A percentile compares a stretch with the other conserved stretches of the same genome.
Conservation (phyloP, 2,888 invertebrate species). For the Campoplex nolae region DNA sequence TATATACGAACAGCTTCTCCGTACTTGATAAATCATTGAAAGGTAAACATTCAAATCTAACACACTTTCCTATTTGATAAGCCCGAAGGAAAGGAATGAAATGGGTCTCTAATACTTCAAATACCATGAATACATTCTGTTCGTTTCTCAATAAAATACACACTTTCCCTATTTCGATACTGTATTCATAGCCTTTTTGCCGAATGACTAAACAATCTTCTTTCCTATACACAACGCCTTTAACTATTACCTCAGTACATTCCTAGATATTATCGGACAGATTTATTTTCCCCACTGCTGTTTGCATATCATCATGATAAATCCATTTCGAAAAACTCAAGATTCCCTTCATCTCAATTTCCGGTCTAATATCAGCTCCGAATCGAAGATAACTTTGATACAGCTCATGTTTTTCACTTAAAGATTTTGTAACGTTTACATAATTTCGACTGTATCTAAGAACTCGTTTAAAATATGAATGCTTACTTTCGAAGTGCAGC, state of each 20-base stretch:
- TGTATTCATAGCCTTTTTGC: constrained; percentile 59
- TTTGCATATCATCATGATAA: too few relatives aligned
- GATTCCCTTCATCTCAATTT: too few relatives aligned
- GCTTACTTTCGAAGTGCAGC: constrained; percentile 70
- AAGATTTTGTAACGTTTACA: too few relatives aligned
- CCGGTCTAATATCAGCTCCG: too few relatives aligned
- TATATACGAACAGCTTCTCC: constrained; percentile 54
- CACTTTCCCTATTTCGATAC: constrained; percentile 55
- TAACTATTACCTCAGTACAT: constrained; percentile 50
- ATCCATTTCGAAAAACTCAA: too few relatives aligned
- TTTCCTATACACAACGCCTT: constrained; percentile 45
- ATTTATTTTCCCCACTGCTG: background rate
- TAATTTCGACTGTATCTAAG: constrained; percentile 23
- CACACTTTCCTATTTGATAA: constrained; percentile 45
- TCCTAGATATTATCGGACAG: constrained; percentile 27
- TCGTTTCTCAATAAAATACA: constrained; percentile 43
- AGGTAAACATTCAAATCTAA: constrained; percentile 47
- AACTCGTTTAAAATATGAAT: constrained; percentile 43
- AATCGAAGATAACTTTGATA: too few relatives aligned
- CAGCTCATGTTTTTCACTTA: too few relatives aligned
- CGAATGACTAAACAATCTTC: constrained; percentile 53
- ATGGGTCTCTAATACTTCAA: constrained; percentile 54
- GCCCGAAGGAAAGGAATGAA: constrained; percentile 45
- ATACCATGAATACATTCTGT: constrained; percentile 45
- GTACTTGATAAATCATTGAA: constrained; percentile 47